Base-by-base conservation (phyloP, 2,888 invertebrate genomes). In the Chromoteleia sp. region DNA sequence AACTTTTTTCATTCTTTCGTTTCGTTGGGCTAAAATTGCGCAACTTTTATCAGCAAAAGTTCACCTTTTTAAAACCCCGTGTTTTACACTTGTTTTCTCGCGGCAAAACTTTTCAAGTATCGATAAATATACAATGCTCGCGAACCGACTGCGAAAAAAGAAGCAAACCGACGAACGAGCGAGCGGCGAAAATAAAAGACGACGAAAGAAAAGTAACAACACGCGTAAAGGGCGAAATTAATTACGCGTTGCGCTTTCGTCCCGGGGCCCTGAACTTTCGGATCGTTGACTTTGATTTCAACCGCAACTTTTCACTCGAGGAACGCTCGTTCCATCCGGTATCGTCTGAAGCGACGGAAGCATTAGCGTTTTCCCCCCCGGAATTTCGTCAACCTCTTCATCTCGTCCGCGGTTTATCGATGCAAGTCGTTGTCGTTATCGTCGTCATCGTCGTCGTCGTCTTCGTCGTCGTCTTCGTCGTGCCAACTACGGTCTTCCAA, bases 41-140 rank as follows among this genome's bases (percentile, higher is more conserved):
- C 70, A 80, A 80, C 74, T 80, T 80, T 74, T 68, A 74, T 80
- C 80, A 74, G 56, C 68, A 68, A 70, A 80, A 74, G 68, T 80
- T 74, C 21, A 25, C 54, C 74, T 56, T 74, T 79, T 74, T 68
- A 74, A 74, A 68, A 61, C 41, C 75, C 19, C 36, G 61, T 78
- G 65, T 71, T 78, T 71, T 78, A 78, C 78, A 78, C 78, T 71
- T 65, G 71, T 78, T 71, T 78, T 41, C 65, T 63, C 58, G 63
- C 63, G 70, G 63, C 19, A 50, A 71, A 68, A 78, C 71, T 78
- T 78, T 39, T 70, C 70, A 48, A 70, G 77, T 63, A 77, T 77
- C 77, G 63, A 77, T 70, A 71, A 77, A 77, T 77, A 70, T 77
- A 77, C 54, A 48, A 56, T 45, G 65, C 50, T n/a, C n/a, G n/a